Evolutionary conservation across 2,797 vertebrate genomes (phyloP).

Genomic region (Gastrophryne carolinensis): DNA sequence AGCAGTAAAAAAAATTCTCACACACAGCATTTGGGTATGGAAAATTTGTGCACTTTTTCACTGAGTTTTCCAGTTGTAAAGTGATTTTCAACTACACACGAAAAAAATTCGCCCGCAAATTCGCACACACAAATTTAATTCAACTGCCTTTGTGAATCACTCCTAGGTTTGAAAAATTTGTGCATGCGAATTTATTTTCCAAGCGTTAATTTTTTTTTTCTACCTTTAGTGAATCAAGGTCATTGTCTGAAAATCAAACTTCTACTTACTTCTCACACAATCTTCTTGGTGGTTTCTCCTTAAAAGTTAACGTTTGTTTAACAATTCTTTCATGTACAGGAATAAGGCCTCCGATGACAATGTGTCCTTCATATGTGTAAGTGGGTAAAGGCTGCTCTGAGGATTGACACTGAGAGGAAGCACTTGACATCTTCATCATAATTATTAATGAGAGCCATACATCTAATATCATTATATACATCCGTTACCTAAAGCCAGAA

Average conservation of each 20-base stretch:
- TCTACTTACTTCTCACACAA: constrained; percentile 36
- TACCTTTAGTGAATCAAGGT: no score
- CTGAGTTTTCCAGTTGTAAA: no score
- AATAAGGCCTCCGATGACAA: constrained; percentile 30
- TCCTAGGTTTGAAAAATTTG: no score
- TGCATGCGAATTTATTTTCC: no score
- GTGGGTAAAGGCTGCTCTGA: not conserved
- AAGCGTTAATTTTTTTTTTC: no score
- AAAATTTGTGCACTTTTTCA: no score
- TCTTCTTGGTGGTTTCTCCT: not conserved
- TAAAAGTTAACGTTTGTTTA: constrained; percentile 21
- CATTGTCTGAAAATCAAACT: not conserved
- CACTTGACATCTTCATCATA: not conserved
- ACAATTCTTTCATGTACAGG: constrained; percentile 37
- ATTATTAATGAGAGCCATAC: not conserved
- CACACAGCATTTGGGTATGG: no score
- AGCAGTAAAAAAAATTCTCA: no score
- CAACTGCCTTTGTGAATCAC: no score
- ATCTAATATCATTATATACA: not conserved
- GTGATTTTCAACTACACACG: no score
- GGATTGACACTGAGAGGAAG: not conserved
- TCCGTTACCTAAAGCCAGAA: not conserved
- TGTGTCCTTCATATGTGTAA: constrained; percentile 6
- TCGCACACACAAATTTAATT: no score
- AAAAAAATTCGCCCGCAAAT: no score